These are phyloP conservation scores for Lasioglossum figueresi DNA, from an alignment of 2,888 invertebrate species.

Conservation along the genomic window DNA sequence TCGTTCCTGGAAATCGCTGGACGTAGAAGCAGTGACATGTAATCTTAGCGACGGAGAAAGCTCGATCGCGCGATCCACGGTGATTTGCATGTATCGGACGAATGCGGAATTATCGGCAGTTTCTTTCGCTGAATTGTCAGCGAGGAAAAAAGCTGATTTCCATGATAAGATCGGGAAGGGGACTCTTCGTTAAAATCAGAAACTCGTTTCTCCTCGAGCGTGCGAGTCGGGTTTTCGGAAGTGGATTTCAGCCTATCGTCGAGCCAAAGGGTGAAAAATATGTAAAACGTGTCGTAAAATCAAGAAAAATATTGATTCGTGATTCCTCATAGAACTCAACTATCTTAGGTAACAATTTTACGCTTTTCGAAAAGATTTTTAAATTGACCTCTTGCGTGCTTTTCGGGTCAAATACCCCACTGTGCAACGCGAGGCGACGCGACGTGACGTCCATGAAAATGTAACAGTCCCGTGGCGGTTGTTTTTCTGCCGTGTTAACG, in stretches of 20 bases:
- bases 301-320: too few species aligned
- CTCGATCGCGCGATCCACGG: constrained; percentile 32
- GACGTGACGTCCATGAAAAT: constrained; percentile 42
- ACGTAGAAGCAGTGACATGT: constrained; percentile 35
- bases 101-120: constrained; percentile 24
- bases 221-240: not conserved
- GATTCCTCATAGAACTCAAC: not conserved
- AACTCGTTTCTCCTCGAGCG: not conserved
- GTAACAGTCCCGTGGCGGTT: constrained; percentile 42
- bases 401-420: not conserved
- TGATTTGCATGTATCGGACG: constrained; percentile 54
- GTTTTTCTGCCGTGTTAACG: constrained; percentile 67
- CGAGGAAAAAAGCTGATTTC: constrained; percentile 15
- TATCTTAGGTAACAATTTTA: too few species aligned
- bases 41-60: constrained; percentile 49
- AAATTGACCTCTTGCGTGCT: not conserved
- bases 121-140: not conserved
- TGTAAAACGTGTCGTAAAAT: not conserved
- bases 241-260: not conserved
- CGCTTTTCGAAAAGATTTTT: not conserved
- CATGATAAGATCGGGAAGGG: constrained; percentile 13
- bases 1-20: constrained; percentile 39
- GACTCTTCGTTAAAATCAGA: not conserved
- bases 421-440: constrained; percentile 33
- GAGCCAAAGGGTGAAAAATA: not conserved